Conservation (phyloP, 1,140 invertebrate genomes). For the Apis mellifera region Amel_HAv3.1 CM009934.2:2881001-2881500, state of each 20-base stretch:
- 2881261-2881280: conserved; percentile 9
- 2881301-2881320: background rate
- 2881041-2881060: background rate
- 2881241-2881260: background rate
- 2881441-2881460: conserved; percentile 64
- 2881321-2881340: background rate
- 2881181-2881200: background rate
- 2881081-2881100: conserved; percentile 4
- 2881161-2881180: background rate
- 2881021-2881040: background rate
- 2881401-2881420: background rate
- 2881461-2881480: conserved; percentile 60
- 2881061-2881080: background rate
- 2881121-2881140: conserved; percentile 63
- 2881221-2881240: background rate
- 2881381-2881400: conserved; percentile 35
- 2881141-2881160: conserved; percentile 4
- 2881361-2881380: background rate
- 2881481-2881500: conserved; percentile 78
- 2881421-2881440: conserved; percentile 62
- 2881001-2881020: background rate
- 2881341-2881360: background rate
- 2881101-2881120: conserved; percentile 27
- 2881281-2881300: conserved; percentile 17
- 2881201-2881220: background rate